Evolutionary conservation across 1,140 invertebrate genomes (phyloP), one percentile per base, ranked within the genome.

Genomic region (Andrena cerasifolii): DNA sequence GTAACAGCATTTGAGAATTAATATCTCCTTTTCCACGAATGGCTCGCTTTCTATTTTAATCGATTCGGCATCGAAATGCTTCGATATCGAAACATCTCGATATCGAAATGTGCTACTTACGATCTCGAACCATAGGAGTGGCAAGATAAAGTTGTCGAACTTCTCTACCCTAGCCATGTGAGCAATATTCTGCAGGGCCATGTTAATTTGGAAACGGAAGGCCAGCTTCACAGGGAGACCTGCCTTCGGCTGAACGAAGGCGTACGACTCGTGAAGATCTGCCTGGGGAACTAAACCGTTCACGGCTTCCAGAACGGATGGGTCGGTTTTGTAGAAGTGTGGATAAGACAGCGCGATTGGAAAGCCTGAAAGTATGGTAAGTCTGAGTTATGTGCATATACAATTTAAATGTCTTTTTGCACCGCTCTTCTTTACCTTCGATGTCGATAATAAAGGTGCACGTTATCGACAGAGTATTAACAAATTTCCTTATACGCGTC

Each of bases 261-360:
- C 93, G 71, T 93, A 94, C 2, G 96, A 96, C 82, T 96, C 94
- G 90, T 98, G 97, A 65, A 94, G 86, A 31, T 95, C 92, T 62
- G 93, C 89, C 68, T 94, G 92, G 0, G 98, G 97, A 4, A 92
- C 83, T 12, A 97, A 89, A 21, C 97, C 97, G 28, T 95, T 94
- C 0, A 98, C 93, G 47, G 94, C 94, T 51, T 95, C 92, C 49
- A 94, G 87, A 8, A 98, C 92, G 0, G 92, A 89, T 3, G 95
- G 93, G 83, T 97, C 96, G 3, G 95, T 94, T 73, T 96, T 93
- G 86, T 96, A 95, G 90, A 98, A 98, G 90, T 99, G 98, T 3
- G 97, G 97, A 87, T 96, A 97, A n/a, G 97, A 97, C 0, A 98
- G 89, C 0, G 96, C 95, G 49, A 98, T 97, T 0, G 97, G 97